Conservation (phyloP, 2,888 invertebrate genomes). For the Sphaeridia pumilis region DNA sequence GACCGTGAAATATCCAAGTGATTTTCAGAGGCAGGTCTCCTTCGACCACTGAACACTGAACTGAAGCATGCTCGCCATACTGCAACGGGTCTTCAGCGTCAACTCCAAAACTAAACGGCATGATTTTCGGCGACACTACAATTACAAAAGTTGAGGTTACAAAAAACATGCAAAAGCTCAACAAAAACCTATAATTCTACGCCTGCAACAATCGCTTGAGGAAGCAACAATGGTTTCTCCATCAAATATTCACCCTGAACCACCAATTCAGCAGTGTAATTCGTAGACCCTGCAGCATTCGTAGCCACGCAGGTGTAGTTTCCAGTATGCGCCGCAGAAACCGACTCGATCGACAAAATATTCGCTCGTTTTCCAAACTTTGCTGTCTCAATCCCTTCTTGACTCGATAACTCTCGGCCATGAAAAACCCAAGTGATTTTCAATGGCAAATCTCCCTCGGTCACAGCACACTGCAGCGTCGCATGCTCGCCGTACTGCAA, state of each 20-base stretch:
- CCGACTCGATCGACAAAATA: conserved; percentile 43
- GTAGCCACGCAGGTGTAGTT: conserved; percentile 65
- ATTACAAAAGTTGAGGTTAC: background rate
- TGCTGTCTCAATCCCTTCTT: conserved; percentile 44
- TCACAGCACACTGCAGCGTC: conserved; percentile 25
- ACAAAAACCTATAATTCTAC: no score
- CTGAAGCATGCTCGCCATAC: conserved; percentile 25
- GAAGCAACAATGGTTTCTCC: no score
- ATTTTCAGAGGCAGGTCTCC: conserved; percentile 43
- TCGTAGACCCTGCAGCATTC: conserved; percentile 58
- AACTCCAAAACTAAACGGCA: conserved; percentile 37
- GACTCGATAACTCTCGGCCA: conserved; percentile 31
- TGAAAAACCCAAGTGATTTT: conserved; percentile 18
- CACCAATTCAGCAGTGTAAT: conserved; percentile 47
- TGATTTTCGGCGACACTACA: conserved; percentile 37
- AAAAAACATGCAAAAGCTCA: no score
- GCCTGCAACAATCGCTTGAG: no score
- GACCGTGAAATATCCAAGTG: conserved; percentile 27
- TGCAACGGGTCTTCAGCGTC: conserved; percentile 34
- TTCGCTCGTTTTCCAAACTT: conserved; percentile 49
- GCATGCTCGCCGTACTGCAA: conserved; percentile 32
- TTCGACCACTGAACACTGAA: conserved; percentile 31
- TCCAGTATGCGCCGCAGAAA: conserved; percentile 44
- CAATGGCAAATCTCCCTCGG: conserved; percentile 41
- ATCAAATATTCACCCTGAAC: background rate